A percentile compares a stretch with the other conserved stretches of the same genome.
phyloP scores from a whole-genome alignment of 2,113 vertebrate species.

The Dromiciops gliroides region DNA sequence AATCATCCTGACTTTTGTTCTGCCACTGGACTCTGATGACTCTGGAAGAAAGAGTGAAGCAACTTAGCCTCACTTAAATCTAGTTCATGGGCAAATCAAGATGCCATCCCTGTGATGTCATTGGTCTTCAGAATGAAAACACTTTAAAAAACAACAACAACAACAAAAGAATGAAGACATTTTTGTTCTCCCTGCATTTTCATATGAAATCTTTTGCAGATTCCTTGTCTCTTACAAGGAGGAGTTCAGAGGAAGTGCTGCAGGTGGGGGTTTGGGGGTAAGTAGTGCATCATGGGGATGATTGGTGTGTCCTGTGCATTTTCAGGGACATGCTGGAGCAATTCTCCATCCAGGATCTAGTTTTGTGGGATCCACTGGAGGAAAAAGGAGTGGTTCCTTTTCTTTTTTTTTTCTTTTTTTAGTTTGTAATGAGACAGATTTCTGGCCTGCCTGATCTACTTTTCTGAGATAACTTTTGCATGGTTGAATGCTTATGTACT shows the following conservation, averaged over 20 bases:
- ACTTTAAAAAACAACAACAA: too few relatives aligned
- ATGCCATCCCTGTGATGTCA: too few relatives aligned
- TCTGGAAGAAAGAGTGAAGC: too few relatives aligned
- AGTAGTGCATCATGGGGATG: not conserved
- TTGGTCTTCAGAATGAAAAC: too few relatives aligned
- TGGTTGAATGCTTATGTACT: not conserved
- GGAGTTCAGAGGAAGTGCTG: not conserved
- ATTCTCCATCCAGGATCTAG: not conserved
- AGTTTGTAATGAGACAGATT: not conserved
- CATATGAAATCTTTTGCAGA: not conserved
- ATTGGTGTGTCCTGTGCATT: not conserved
- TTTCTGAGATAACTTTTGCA: not conserved
- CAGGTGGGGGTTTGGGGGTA: not conserved
- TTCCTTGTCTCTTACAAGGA: not conserved
- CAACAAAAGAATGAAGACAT: too few relatives aligned
- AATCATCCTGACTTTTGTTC: too few relatives aligned
- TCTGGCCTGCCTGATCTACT: not conserved
- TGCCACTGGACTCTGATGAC: too few relatives aligned
- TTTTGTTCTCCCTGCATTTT: not conserved
- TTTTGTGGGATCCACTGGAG: not conserved
- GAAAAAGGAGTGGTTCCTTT: not conserved
- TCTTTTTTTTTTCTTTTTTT: not conserved
- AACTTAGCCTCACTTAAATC: too few relatives aligned
- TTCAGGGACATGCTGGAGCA: too few relatives aligned
- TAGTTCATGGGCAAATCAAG: too few relatives aligned